Evolutionary conservation across 2,113 vertebrate genomes (phyloP).

Genomic region (Forbesichthys papilliferus): DNA sequence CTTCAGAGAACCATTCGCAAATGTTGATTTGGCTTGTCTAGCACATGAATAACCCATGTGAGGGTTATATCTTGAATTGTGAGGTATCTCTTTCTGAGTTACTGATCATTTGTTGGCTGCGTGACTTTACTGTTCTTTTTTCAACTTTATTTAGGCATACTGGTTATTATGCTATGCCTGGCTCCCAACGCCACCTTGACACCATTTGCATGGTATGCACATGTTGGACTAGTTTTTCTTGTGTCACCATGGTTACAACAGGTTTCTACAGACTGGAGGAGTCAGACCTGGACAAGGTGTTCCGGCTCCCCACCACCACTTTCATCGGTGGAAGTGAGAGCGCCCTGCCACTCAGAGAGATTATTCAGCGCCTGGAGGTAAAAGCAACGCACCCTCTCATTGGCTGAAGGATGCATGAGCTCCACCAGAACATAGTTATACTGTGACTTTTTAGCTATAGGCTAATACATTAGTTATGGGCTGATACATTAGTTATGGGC

Average conservation of each 20-base stretch:
- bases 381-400: background rate
- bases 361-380: slow-evolving; percentile 91
- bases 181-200: slow-evolving; percentile 2
- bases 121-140: background rate
- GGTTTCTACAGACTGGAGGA: slow-evolving; percentile 89
- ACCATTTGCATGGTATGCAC: background rate
- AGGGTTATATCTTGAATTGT: no score
- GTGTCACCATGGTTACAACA: slow-evolving; percentile 62
- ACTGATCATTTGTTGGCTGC: slow-evolving; percentile 3
- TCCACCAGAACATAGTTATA: background rate
- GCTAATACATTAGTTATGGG: no score
- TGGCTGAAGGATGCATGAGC: background rate
- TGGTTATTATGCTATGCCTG: background rate
- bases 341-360: slow-evolving; percentile 85
- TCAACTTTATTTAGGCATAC: no score
- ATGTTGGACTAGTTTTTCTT: background rate
- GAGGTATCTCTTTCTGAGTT: slow-evolving; percentile 7
- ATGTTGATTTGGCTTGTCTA: no score
- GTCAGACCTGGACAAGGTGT: slow-evolving; percentile 89
- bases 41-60: no score
- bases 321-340: slow-evolving; percentile 90
- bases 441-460: background rate
- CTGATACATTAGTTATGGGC: no score
- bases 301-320: slow-evolving; percentile 90
- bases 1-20: no score